Conservation (phyloP, 2,113 vertebrate genomes). For the Felis chaus region DNA sequence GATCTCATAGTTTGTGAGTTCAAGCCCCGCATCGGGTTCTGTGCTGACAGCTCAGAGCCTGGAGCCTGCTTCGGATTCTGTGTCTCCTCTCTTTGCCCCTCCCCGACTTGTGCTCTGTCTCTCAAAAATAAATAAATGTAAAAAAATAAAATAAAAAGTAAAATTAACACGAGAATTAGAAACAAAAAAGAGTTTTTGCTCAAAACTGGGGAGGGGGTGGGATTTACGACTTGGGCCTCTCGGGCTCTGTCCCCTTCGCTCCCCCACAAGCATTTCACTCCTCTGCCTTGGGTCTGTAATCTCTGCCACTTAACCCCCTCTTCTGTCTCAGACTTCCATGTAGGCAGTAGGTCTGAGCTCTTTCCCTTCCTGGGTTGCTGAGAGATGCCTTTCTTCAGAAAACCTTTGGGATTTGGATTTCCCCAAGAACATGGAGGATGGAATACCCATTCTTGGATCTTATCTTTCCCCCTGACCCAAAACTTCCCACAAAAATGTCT, state of each 20-base stretch:
- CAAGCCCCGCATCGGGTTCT: too few species aligned
- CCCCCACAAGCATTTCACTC: not conserved
- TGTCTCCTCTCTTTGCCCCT: too few species aligned
- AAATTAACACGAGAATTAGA: not conserved
- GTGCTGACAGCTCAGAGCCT: too few species aligned
- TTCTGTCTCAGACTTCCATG: not conserved
- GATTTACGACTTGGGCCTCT: too few species aligned
- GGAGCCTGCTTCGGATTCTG: too few species aligned
- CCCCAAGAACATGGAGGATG: not conserved
- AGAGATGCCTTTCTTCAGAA: constrained; percentile 25
- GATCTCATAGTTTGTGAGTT: too few species aligned
- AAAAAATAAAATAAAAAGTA: too few species aligned
- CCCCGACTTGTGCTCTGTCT: too few species aligned
- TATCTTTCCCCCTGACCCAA: not conserved
- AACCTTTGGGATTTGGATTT: constrained; percentile 12
- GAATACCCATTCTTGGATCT: not conserved
- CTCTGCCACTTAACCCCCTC: not conserved
- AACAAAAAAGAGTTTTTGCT: not conserved
- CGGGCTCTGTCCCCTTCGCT: too few species aligned
- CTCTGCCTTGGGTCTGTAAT: not conserved
- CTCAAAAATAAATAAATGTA: too few species aligned
- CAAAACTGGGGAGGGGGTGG: too few species aligned
- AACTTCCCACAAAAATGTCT: constrained; percentile 34
- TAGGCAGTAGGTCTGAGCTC: not conserved
- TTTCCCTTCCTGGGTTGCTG: not conserved